A percentile compares a stretch with the other conserved stretches of the same genome.
Evolutionary conservation across 2,888 invertebrate species (phyloP).

Genomic region (Drosophila atroscutellata): DNA sequence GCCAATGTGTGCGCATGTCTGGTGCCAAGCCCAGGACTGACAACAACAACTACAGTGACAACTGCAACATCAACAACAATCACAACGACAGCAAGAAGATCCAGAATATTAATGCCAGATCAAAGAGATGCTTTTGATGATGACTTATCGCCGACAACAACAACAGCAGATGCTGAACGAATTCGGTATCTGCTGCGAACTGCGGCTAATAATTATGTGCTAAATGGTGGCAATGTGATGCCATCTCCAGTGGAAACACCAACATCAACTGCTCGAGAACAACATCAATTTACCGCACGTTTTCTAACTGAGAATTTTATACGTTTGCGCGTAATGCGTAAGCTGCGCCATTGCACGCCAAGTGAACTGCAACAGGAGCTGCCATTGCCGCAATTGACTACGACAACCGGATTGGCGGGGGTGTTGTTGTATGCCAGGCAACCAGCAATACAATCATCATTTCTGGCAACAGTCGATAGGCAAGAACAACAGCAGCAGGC

Average conservation of each 20-base stretch:
- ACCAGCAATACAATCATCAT: neutral
- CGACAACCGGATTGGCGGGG: neutral
- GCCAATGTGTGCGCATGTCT: constrained; percentile 9
- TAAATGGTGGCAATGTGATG: neutral
- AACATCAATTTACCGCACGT: neutral
- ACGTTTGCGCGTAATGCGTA: constrained; percentile 21
- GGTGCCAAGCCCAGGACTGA: constrained; percentile 21
- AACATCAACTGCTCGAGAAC: neutral
- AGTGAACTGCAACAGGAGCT: constrained; percentile 1
- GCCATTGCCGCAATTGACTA: constrained; percentile 20
- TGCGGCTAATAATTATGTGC: neutral
- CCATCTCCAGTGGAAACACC: neutral
- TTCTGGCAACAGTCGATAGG: neutral
- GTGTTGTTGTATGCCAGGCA: constrained; percentile 12
- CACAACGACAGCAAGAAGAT: neutral
- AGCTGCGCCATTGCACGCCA: neutral
- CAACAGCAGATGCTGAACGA: neutral
- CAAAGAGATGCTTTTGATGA: neutral
- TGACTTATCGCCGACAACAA: neutral
- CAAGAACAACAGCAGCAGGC: neutral
- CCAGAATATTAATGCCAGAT: neutral
- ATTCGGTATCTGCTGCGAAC: neutral
- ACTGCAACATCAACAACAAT: neutral
- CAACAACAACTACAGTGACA: neutral
- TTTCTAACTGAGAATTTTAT: constrained; percentile 26